Evolutionary conservation across 1,140 invertebrate species (phyloP).

Genomic region (Kradibia gibbosae): DNA sequence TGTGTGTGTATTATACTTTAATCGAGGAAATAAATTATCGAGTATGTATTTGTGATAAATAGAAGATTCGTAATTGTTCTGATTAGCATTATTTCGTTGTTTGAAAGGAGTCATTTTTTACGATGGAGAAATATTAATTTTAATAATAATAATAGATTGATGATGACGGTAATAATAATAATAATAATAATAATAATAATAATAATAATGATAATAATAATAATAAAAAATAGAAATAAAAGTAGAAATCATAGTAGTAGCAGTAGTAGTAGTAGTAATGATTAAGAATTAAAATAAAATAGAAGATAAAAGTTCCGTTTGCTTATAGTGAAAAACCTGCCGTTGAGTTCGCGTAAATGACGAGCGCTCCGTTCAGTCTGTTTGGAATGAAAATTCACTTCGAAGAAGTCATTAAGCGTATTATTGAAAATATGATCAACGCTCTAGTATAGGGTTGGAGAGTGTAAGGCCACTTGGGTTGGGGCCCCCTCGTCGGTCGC

Average conservation of each 20-base stretch:
- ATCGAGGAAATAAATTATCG: not conserved
- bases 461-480: not conserved
- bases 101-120: too few relatives aligned
- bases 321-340: not conserved
- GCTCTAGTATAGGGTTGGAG: not conserved
- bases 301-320: not conserved
- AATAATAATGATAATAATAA: too few relatives aligned
- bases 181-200: too few relatives aligned
- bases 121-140: too few relatives aligned
- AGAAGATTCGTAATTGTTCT: not conserved
- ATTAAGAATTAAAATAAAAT: too few relatives aligned
- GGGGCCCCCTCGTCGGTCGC: too few relatives aligned
- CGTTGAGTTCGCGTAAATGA: not conserved
- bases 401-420: slow-evolving; percentile 13
- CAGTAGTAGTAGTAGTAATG: too few relatives aligned
- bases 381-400: slow-evolving; percentile 27
- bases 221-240: too few relatives aligned
- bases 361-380: slow-evolving; percentile 4
- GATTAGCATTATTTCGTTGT: not conserved
- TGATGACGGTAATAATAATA: too few relatives aligned
- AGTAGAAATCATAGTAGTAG: too few relatives aligned
- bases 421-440: not conserved
- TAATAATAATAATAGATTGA: too few relatives aligned
- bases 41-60: not conserved
- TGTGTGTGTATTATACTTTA: too few relatives aligned